Evolutionary conservation across 1,140 invertebrate genomes (phyloP), one percentile per base, ranked within the genome.

Genomic region (Artemia franciscana): DNA sequence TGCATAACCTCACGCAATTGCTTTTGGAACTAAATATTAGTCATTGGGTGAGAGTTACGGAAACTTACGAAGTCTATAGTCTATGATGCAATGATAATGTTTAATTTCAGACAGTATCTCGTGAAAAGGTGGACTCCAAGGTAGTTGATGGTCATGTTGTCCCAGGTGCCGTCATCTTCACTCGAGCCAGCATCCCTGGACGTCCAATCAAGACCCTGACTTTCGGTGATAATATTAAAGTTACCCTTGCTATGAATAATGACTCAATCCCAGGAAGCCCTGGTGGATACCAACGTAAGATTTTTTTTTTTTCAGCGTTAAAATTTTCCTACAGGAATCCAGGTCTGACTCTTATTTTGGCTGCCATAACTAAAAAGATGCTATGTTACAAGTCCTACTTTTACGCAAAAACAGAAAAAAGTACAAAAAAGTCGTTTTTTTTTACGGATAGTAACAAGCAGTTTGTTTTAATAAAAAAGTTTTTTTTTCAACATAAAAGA

Each of bases 61-160:
- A n/a, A n/a, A n/a, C n/a, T n/a, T n/a, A n/a, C n/a, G n/a, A n/a
- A n/a, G n/a, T n/a, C n/a, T n/a, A n/a, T n/a, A n/a, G n/a, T n/a
- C n/a, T n/a, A n/a, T n/a, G n/a, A n/a, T n/a, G n/a, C n/a, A n/a
- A n/a, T n/a, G n/a, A n/a, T n/a, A n/a, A n/a, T n/a, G n/a, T 51
- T 26, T 67, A 80, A 82, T 82, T 81, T 62, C 75, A 78, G 24
- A 77, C 79, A 26, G 65, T 67, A 2, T 74, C 81, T 62, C 78
- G 81, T 4, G 79, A 81, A 63, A 78, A 84, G 65, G 82, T 91
- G 61, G 87, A 91, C 71, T 78, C 74, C 9, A 84, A 87, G 71
- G 86, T 92, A 24, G 83, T 93, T 58, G 84, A 91, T 71, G 88
- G 87, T 15, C 90, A 94, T 72, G 82, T 94, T n/a, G 84, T 93